Base-by-base conservation (phyloP, 2,888 invertebrate species). In the Eledone cirrhosa region DNA sequence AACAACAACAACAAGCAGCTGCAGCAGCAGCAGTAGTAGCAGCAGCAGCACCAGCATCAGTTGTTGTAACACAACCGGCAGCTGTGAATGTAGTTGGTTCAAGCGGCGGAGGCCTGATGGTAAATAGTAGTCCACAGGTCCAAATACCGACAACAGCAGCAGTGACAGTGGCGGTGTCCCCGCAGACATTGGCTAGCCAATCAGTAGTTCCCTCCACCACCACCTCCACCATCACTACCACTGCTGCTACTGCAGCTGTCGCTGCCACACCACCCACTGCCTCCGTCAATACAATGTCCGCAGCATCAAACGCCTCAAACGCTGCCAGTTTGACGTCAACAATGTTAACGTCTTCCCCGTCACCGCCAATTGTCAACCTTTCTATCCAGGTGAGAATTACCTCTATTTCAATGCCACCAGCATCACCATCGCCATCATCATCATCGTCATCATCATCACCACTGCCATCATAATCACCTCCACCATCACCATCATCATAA, bases 71-170 rank as follows among this genome's bases (percentile, higher is more conserved):
- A 33, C 72, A 72, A 27, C 72, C 27, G 19, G n/a, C 41, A 41
- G n/a, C n/a, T n/a, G 41, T 41, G 41, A 41, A 41, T 41, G 11
- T 41, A 41, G 41, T 41, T 41, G 41, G 41, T 2, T 11, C 5
- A 41, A 63, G 80, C 82, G 0, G 80, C 82, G 0, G 83, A 83
- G 69, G 83, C 82, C 29, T 72, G 83, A 29, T 83, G 83, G 27
- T 82, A 83, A 48, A 65, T 81, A 33, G 84, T 84, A 48, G 77
- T 87, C 19, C 85, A 85, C 75, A 84, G 84, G 75, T 80, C 85
- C 24, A 84, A 84, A 59, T 87, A 83, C 79, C 80, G 85, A 48
- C 82, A 86, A 27, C 83, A 85, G 67, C 83, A 86, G n/a, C 87
- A 88, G 77, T 81, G 84, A 3, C 85, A 86, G 78, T 84, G 84